These are phyloP conservation scores for Datnioides undecimradiatus DNA, from an alignment of 2,113 vertebrate species.

Conservation along the genomic window DNA sequence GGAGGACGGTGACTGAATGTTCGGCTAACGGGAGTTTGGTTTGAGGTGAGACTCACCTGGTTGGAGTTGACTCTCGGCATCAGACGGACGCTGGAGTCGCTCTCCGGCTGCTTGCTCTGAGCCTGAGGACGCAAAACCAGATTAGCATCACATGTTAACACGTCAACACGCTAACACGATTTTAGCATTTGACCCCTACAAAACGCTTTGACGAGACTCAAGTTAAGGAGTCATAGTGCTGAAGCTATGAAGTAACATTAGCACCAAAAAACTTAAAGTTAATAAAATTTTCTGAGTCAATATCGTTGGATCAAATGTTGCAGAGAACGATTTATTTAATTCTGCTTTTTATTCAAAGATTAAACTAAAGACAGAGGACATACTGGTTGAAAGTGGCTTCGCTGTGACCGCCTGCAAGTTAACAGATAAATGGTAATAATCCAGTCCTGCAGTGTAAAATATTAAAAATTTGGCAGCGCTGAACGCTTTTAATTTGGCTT, in stretches of 20 bases:
- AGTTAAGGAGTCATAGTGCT: no score
- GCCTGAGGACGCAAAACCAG: constrained; percentile 39
- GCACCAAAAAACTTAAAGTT: not conserved
- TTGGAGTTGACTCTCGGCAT: not conserved
- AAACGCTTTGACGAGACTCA: no score
- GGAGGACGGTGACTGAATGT: not conserved
- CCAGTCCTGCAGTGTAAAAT: not conserved
- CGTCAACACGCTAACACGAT: no score
- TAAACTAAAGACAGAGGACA: not conserved
- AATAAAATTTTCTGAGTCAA: not conserved
- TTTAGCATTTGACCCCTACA: no score
- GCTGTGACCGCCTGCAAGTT: not conserved
- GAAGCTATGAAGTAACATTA: not conserved
- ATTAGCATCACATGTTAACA: not conserved
- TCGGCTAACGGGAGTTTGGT: not conserved
- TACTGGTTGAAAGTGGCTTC: not conserved
- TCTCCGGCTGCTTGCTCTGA: constrained; percentile 34
- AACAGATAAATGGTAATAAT: not conserved
- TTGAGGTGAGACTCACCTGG: constrained; percentile 33
- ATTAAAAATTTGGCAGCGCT: no score
- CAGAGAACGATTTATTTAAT: no score
- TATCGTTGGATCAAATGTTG: no score
- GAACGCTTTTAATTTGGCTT: no score
- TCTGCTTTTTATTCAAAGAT: no score
- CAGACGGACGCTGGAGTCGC: constrained; percentile 52